Evolutionary conservation across 2,797 vertebrate species (phyloP).

Genomic region (Rousettus madagascariensis): DNA sequence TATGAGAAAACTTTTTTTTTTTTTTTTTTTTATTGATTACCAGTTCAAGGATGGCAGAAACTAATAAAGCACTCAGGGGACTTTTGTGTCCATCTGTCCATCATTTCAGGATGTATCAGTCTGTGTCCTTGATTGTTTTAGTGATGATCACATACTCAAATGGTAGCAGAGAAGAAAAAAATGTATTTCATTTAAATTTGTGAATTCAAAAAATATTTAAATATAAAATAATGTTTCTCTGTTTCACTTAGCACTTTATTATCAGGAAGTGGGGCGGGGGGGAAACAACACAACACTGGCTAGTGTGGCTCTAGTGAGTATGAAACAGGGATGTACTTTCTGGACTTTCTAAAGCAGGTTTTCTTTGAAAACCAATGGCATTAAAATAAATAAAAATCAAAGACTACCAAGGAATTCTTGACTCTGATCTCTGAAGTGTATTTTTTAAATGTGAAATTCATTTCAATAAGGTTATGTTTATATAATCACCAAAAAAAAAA

Average conservation of each 20-base stretch:
- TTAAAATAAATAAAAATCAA: not conserved
- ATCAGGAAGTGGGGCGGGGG: not conserved
- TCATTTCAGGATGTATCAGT: not conserved
- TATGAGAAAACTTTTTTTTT: slow-evolving; percentile 73
- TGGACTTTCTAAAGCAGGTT: not conserved
- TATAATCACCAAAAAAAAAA: not conserved
- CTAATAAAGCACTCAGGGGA: slow-evolving; percentile 40
- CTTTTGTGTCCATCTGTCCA: slow-evolving; percentile 49
- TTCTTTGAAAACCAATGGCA: not conserved
- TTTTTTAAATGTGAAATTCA: not conserved
- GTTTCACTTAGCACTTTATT: not conserved
- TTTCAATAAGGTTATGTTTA: not conserved
- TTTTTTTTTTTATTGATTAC: slow-evolving; percentile 57
- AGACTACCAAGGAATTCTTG: not conserved
- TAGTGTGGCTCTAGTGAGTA: not conserved
- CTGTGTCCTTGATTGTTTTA: not conserved
- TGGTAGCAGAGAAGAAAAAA: not conserved
- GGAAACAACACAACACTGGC: not conserved
- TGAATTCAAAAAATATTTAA: not conserved
- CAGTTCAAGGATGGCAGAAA: slow-evolving; percentile 58
- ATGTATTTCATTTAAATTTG: slow-evolving; percentile 10
- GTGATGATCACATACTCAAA: not conserved
- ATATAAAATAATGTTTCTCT: not conserved
- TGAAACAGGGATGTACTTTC: not conserved
- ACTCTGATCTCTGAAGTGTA: not conserved